Conservation (phyloP, 2,113 vertebrate genomes). For the Capreolus pygargus region DNA sequence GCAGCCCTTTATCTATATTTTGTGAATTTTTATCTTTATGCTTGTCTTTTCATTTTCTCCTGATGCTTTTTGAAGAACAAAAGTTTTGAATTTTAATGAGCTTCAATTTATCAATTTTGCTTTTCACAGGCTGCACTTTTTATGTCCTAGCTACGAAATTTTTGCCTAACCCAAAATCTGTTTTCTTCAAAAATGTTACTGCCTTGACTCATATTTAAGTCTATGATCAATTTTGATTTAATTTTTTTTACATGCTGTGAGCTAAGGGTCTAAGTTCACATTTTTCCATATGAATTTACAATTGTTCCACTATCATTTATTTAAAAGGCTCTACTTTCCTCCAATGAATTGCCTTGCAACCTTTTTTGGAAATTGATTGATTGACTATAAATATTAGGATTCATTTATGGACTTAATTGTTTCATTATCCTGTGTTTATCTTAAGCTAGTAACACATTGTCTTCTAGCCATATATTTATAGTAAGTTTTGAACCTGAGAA, state of each 20-base stretch:
- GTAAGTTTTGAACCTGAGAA: neutral
- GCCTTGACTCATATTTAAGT: neutral
- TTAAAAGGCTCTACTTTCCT: neutral
- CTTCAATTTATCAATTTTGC: neutral
- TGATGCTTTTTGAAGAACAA: neutral
- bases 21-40: neutral
- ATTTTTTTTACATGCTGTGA: neutral
- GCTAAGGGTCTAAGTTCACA: neutral
- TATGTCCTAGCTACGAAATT: neutral
- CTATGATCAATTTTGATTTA: neutral
- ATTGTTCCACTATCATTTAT: neutral
- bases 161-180: neutral
- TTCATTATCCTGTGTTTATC: neutral
- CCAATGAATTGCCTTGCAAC: neutral
- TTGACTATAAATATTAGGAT: neutral
- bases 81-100: neutral
- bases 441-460: neutral
- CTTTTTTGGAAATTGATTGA: neutral
- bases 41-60: neutral
- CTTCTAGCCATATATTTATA: neutral
- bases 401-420: neutral
- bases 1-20: neutral
- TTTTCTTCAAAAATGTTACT: neutral
- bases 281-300: neutral
- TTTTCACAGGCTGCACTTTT: neutral